A percentile compares a stretch with the other conserved stretches of the same genome.
These are phyloP conservation scores for Wasmannia auropunctata DNA, from an alignment of 1,140 invertebrate species.

Conservation along the genomic window DNA sequence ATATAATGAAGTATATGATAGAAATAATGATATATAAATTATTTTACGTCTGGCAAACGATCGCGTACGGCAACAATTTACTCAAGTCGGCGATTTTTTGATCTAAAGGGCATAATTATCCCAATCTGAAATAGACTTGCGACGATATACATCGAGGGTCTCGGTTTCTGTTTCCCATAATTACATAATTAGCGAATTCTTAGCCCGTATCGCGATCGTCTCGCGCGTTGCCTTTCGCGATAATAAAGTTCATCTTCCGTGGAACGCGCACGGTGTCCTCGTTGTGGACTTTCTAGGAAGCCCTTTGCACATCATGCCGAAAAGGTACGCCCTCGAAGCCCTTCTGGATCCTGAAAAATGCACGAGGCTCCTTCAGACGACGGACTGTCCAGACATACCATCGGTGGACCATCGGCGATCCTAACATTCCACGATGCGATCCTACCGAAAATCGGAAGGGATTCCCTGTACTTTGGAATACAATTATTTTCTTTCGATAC, in stretches of 20 bases:
- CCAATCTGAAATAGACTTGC: background rate
- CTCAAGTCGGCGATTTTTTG: background rate
- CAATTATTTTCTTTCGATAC: background rate
- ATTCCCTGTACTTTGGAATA: background rate
- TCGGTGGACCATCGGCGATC: conserved; percentile 29
- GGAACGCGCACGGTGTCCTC: conserved; percentile 53
- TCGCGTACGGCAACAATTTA: background rate
- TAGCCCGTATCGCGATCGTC: conserved; percentile 22
- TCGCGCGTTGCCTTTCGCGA: conserved; percentile 30
- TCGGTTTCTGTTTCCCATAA: conserved; percentile 28
- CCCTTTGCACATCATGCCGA: conserved; percentile 72
- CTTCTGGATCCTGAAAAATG: conserved; percentile 66
- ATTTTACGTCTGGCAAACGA: background rate
- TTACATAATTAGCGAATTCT: conserved; percentile 51
- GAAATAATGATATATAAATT: background rate
- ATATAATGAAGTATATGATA: background rate
- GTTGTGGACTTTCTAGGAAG: conserved; percentile 75
- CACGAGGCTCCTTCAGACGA: conserved; percentile 57
- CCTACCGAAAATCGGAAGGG: conserved; percentile 38
- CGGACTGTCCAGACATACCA: conserved; percentile 63
- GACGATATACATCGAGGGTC: background rate
- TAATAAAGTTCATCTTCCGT: conserved; percentile 60
- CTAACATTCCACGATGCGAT: conserved; percentile 54
- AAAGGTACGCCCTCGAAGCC: conserved; percentile 62
- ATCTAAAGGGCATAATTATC: background rate